Base-by-base conservation (phyloP, 2,797 vertebrate species). In the Apogon hyalosoma region DNA sequence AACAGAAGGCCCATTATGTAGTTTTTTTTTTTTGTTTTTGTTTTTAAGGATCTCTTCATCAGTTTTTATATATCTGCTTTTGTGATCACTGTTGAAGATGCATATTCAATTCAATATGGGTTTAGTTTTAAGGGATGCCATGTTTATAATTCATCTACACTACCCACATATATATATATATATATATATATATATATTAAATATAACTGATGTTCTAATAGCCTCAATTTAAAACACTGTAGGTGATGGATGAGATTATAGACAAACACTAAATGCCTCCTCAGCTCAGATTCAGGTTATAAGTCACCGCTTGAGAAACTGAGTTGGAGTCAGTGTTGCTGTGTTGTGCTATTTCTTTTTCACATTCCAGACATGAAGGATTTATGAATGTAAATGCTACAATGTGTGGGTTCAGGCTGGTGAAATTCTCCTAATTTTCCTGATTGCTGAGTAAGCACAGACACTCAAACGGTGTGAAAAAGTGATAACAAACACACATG, bases 401-500 rank as follows among this genome's bases (percentile, higher is more conserved):
- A 75, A 69, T 67, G 48, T 77, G 38, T 33, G 59, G 0, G 59
- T 80, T 68, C 4, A 3, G 8, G 18, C 11, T 64, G 38, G 3
- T 45, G 55, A 80, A 72, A 63, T 43, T 31, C 52, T 65, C 7
- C 12, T 3, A 24, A 19, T 46, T 64, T 50, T 38, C 5, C 63
- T 11, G 7, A 73, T 43, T 38, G 65, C 72, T 58, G 59, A 71
- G 73, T 39, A 69, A 87, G 82, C 71, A 81, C 21, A 31, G 38
- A 46, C 58, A 49, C 28, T n/a, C 40, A 56, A 7, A 21, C 54
- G 57, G 48, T 41, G 18, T 73, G 77, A 75, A 82, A 82, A 78
- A 57, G 41, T 69, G 74, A 79, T 78, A 84, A 79, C 52, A 57
- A 38, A 16, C 64, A 41, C 69, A 82, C 13, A 9, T 61, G 67